A percentile compares a stretch with the other conserved stretches of the same genome.
phyloP scores from a whole-genome alignment of 2,113 vertebrate genomes.

The Anguilla rostrata region DNA sequence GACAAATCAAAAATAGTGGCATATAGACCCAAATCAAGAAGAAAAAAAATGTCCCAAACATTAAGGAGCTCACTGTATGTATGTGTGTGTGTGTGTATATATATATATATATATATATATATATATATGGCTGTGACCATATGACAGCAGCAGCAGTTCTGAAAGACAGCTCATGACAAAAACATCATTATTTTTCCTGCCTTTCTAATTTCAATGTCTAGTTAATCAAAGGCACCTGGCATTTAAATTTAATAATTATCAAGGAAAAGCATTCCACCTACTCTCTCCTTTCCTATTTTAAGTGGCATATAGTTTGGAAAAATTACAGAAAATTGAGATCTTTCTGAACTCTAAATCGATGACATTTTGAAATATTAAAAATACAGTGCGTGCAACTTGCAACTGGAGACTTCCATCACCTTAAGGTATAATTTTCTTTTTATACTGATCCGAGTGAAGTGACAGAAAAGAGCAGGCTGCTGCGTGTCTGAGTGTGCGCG shows the following conservation, averaged over 20 bases:
- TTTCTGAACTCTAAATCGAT: slow-evolving; percentile 49
- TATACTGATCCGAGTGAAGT: background rate
- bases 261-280: slow-evolving; percentile 39
- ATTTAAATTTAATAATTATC: slow-evolving; percentile 45
- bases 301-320: slow-evolving; percentile 64
- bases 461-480: background rate
- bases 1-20: too few relatives aligned
- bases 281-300: slow-evolving; percentile 44
- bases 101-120: too few relatives aligned
- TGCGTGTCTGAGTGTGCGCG: background rate
- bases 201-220: slow-evolving; percentile 37
- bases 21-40: too few relatives aligned
- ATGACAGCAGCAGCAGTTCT: background rate
- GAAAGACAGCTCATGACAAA: slow-evolving; percentile 9
- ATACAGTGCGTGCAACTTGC: slow-evolving; percentile 44
- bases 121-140: background rate
- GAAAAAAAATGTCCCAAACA: too few relatives aligned
- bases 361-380: slow-evolving; percentile 55
- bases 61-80: too few relatives aligned
- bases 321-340: slow-evolving; percentile 69
- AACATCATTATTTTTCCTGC: slow-evolving; percentile 28
- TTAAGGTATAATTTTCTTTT: slow-evolving; percentile 28
- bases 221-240: slow-evolving; percentile 38
- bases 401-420: slow-evolving; percentile 59
- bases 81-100: too few relatives aligned